Evolutionary conservation across 1,140 invertebrate species (phyloP), one percentile per base, ranked within the genome.

Genomic region (Zaprionus lachaisei): DNA sequence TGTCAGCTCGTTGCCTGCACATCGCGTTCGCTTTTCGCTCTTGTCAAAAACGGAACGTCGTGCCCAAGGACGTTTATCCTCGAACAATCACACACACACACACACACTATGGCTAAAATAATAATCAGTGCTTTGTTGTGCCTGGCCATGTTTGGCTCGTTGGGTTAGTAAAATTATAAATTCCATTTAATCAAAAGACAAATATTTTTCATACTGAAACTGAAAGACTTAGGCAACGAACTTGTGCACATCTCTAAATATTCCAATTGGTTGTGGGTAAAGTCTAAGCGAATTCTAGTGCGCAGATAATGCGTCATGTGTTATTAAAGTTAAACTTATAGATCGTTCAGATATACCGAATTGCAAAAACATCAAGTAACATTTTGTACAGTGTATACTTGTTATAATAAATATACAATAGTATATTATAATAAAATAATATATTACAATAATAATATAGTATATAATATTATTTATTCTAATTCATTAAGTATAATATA

Each of bases 61-160:
- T 77, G 73, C 51, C 28, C 26, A 54, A 89, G 78, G 73, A 86
- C 72, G 44, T 54, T 24, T 34, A 69, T 54, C 62, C 56, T 49
- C 28, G 31, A 14, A 63, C n/a, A 61, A 49, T 34, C 31, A 74
- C 24, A 68, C 14, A 64, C 47, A 68, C 34, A 56, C 49, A 51
- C 26, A 76, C 6, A 57, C 20, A 58, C 55, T 41, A 92, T 92
- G 91, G 82, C 82, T 56, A 91, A 91, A 75, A 89, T 85, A 64
- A 57, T 91, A 41, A 80, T 92, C 72, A 86, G 84, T 92, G 91
- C 82, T 80, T 75, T 91, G 17, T 57, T 92, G 82, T 92, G 91
- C 66, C 44, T 92, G 41, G 86, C 91, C 87, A 83, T 92, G 91
- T 90, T 91, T 79, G 83, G 91, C 84, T 91, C 91, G 6, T 71